Evolutionary conservation across 2,888 invertebrate species (phyloP).

Genomic region (Amphipyra berbera): DNA sequence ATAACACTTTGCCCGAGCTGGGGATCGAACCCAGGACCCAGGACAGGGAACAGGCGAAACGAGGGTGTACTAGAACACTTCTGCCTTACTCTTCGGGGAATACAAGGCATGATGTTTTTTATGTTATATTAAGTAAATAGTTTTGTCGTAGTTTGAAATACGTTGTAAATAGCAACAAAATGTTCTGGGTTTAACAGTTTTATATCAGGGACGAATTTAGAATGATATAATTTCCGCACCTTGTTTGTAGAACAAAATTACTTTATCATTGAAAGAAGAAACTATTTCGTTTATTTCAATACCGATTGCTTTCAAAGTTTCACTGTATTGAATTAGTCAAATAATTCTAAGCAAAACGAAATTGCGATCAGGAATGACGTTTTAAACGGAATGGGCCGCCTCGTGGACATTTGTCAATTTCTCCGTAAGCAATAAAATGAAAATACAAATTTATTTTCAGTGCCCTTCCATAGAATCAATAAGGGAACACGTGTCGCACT

Average conservation of each 20-base stretch:
- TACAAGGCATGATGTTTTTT: too few species aligned
- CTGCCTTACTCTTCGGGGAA: too few species aligned
- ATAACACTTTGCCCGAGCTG: too few species aligned
- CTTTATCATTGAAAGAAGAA: too few species aligned
- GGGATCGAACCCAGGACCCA: too few species aligned
- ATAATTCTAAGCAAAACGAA: constrained; percentile 21
- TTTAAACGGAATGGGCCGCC: constrained; percentile 29
- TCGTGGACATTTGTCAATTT: constrained; percentile 55
- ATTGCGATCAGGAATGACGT: constrained; percentile 38
- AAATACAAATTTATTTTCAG: constrained; percentile 62
- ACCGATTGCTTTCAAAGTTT: not conserved
- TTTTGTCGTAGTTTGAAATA: too few species aligned
- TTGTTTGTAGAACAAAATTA: not conserved
- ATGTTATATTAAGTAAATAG: too few species aligned
- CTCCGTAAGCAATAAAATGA: constrained; percentile 60
- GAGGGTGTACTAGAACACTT: too few species aligned
- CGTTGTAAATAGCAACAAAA: constrained; percentile 30
- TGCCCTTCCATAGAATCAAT: constrained; percentile 62
- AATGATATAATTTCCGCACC: not conserved
- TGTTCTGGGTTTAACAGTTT: constrained; percentile 43
- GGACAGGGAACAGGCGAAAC: too few species aligned
- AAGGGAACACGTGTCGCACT: constrained; percentile 58
- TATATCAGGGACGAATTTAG: constrained; percentile 50
- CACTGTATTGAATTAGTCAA: constrained; percentile 1
- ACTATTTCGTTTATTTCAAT: not conserved